Conservation (phyloP, 2,797 vertebrate genomes). For the Rhabdophis nuchalis region DNA sequence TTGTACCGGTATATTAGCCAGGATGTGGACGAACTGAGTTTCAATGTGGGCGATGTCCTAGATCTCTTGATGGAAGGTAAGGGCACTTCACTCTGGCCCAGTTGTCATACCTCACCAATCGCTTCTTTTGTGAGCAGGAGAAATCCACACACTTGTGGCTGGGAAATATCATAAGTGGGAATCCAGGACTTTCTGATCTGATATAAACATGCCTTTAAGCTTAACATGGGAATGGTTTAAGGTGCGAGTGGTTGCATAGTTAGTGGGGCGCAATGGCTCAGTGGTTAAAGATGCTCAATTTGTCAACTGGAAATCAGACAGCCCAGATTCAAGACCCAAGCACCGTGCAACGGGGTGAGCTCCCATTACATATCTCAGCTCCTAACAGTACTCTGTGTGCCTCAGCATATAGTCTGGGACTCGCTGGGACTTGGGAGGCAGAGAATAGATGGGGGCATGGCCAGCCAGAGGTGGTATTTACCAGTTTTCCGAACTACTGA, state of each 20-base stretch:
- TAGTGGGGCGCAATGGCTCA: neutral
- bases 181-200: neutral
- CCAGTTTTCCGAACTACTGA: too few species aligned
- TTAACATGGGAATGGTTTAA: neutral
- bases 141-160: neutral
- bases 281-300: neutral
- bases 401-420: neutral
- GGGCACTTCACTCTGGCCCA: slow-evolving; percentile 1
- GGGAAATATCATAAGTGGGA: too few species aligned
- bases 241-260: neutral
- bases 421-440: too few species aligned
- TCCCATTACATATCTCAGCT: neutral
- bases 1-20: slow-evolving; percentile 90
- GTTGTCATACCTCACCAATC: fast-evolving
- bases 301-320: neutral
- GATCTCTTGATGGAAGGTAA: slow-evolving; percentile 88
- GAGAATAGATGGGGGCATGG: too few species aligned
- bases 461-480: too few species aligned
- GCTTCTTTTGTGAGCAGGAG: neutral
- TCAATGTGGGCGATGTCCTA: slow-evolving; percentile 83
- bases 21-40: slow-evolving; percentile 93
- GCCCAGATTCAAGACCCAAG: neutral
- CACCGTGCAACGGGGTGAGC: neutral
- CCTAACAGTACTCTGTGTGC: neutral
- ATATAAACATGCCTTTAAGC: neutral